phyloP scores from a whole-genome alignment of 2,888 invertebrate genomes.

The Ischnura elegans region DNA sequence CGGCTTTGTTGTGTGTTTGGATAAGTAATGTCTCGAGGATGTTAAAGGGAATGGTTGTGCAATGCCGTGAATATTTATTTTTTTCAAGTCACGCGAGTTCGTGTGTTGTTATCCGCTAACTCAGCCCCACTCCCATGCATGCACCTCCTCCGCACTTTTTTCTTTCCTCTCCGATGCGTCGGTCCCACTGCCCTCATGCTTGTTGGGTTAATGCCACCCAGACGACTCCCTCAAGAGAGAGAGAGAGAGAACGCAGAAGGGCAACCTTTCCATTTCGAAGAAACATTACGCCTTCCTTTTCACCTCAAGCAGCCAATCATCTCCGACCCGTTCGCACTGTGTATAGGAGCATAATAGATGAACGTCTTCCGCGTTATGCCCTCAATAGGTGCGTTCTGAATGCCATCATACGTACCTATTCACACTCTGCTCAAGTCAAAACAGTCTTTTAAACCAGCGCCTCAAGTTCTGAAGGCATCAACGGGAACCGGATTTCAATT shows the following conservation, averaged over 20 bases:
- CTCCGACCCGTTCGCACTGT: no score
- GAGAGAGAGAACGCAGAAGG: not conserved
- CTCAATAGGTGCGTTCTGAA: no score
- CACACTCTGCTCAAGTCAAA: no score
- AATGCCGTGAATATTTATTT: not conserved
- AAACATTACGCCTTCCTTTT: not conserved
- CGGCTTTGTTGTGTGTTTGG: constrained; percentile 6
- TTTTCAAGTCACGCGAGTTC: not conserved
- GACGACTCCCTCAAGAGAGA: not conserved
- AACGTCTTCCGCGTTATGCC: no score
- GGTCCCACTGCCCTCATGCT: constrained; percentile 50
- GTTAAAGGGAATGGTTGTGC: not conserved
- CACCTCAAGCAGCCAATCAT: not conserved
- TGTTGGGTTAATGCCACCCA: constrained; percentile 41
- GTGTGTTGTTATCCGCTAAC: not conserved
- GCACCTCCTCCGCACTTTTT: not conserved
- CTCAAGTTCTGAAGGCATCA: no score
- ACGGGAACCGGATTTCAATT: no score
- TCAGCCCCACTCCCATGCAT: not conserved
- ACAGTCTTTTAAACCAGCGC: no score
- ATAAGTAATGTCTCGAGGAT: not conserved
- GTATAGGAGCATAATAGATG: no score
- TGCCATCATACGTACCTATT: no score
- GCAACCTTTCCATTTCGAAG: constrained; percentile 6
- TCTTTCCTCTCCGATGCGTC: not conserved